A percentile compares a stretch with the other conserved stretches of the same genome.
Evolutionary conservation across 64 coral and sea anemone genomes (phyloP).

Genomic region (Pocillopora verrucosa): DNA sequence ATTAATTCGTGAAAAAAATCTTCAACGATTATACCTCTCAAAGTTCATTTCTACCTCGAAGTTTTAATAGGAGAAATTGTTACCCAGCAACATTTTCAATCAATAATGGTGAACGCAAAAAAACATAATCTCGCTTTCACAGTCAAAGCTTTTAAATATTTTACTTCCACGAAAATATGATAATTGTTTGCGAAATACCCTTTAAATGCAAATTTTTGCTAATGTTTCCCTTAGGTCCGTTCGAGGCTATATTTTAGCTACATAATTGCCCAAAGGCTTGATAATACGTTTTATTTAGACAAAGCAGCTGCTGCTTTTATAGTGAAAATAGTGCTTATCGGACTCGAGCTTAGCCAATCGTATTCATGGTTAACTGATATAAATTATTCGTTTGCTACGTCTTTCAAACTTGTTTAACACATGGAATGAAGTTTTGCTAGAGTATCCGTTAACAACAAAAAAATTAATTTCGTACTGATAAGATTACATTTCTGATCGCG

Average conservation of each 20-base stretch:
- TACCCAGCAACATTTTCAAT: too few species aligned
- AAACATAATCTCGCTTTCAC: too few species aligned
- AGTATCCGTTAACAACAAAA: neutral
- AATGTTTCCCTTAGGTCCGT: neutral
- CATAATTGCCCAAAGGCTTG: neutral
- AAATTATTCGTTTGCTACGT: neutral
- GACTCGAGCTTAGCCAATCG: neutral
- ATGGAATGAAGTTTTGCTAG: neutral
- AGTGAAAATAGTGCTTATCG: neutral
- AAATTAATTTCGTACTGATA: neutral
- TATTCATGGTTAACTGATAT: neutral
- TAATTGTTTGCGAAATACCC: neutral
- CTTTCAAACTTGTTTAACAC: neutral
- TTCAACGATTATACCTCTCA: too few species aligned
- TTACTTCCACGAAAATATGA: neutral
- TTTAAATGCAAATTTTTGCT: constrained; percentile 13
- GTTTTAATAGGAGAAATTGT: too few species aligned
- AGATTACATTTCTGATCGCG: too few species aligned
- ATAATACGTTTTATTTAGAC: neutral
- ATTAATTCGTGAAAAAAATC: too few species aligned
- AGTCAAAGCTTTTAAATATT: neutral
- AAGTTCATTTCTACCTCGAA: too few species aligned
- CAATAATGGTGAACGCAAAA: too few species aligned
- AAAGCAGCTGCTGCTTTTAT: neutral
- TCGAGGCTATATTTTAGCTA: neutral